Percentiles rank a stretch among this genome's conserved stretches.
phyloP scores from a whole-genome alignment of 2,797 vertebrate species.

The Microctenopoma stevenorrisi region DNA sequence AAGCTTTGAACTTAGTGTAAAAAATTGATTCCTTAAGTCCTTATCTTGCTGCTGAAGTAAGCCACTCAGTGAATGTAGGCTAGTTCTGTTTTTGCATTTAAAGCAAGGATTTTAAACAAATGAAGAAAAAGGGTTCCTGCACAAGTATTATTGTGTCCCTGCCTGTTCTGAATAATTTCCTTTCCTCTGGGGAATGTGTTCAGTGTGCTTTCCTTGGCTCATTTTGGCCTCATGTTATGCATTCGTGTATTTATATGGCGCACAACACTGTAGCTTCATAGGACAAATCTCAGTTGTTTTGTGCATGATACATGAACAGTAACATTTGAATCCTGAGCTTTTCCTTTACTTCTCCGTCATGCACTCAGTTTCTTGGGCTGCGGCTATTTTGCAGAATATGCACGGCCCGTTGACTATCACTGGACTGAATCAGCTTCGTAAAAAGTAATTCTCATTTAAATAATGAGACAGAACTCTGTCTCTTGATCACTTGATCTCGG shows the following conservation, averaged over 20 bases:
- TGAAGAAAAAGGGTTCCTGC: conserved; percentile 57
- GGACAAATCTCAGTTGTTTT: conserved; percentile 60
- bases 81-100: conserved; percentile 62
- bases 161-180: conserved; percentile 73
- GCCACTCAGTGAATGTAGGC: conserved; percentile 31
- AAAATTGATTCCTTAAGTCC: conserved; percentile 37
- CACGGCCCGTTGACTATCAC: conserved; percentile 46
- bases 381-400: conserved; percentile 43
- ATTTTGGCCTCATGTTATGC: conserved; percentile 76
- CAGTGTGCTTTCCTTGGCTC: conserved; percentile 72
- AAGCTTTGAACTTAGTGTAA: conserved; percentile 30
- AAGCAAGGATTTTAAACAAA: conserved; percentile 60
- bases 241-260: conserved; percentile 78
- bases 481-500: conserved; percentile 63
- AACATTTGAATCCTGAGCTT: conserved; percentile 38
- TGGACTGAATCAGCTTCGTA: conserved; percentile 44
- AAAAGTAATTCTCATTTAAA: conserved; percentile 70
- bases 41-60: conserved; percentile 50
- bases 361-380: conserved; percentile 38
- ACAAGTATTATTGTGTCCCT: conserved; percentile 68
- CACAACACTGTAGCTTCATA: conserved; percentile 65
- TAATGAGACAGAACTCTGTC: conserved; percentile 56
- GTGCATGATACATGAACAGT: conserved; percentile 49
- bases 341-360: conserved; percentile 35
- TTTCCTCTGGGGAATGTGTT: conserved; percentile 69